Evolutionary conservation across 2,113 vertebrate genomes (phyloP), one percentile per base, ranked within the genome.

Genomic region (Barnardius zonarius): DNA sequence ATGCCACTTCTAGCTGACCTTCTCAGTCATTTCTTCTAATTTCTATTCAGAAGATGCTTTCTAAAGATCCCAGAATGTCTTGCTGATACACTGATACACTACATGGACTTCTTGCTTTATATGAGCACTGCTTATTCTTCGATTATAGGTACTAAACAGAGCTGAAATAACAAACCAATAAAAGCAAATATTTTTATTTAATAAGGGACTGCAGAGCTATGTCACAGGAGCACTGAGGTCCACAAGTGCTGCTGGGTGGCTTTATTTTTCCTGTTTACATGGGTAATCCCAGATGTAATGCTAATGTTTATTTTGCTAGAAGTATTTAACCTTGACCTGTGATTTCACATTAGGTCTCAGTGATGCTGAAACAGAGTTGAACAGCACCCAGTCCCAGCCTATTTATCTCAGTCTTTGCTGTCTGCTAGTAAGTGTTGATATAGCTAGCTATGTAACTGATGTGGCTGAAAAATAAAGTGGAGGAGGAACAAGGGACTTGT

Each of bases 321-420:
- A 19, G 37, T 43, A 14, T 49, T 74, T 82, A 63, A 41, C n/a
- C 28, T 68, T 78, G 41, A 31, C 66, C 51, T 88, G 17, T 83
- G 82, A 14, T 59, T 74, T 68, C 74, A 15, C 0, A 0, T 44
- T 14, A 9, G 27, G 3, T 22, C 22, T 51, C 9, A 20, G 27
- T 49, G 54, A 25, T 89, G 74, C 54, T 70, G 54, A 31, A 59
- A 25, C 23, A 57, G 23, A 14, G 23, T 64, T 39, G 23, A 59
- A 22, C 39, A 70, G 28, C 25, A 13, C 35, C 13, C 16, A 10
- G 49, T 61, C 39, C 27, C 73, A 59, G 28, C n/a, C 66, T 15
- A 0, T 48, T 9, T 17, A 0, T 9, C 61, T 44, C 20, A 48
- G 11, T 12, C 44, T 51, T 31, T 72, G 25, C n/a, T 79, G 52